A percentile compares a stretch with the other conserved stretches of the same genome.
Evolutionary conservation across 2,113 vertebrate species (phyloP).

Genomic region (Caranx ignobilis): DNA sequence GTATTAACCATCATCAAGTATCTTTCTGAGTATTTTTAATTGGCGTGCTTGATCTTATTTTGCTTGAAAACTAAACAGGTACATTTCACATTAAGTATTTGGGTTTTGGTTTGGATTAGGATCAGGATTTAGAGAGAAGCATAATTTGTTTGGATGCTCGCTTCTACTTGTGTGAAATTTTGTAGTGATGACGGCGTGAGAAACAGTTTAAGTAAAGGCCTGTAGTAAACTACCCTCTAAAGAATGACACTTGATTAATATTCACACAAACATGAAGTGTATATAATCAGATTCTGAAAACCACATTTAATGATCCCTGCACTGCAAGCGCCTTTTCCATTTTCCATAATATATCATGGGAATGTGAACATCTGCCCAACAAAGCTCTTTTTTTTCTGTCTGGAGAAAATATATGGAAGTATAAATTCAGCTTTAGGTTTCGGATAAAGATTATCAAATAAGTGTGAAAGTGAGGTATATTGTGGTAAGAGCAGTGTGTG

Average conservation of each 20-base stretch:
- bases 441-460: neutral
- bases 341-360: neutral
- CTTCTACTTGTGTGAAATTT: neutral
- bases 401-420: neutral
- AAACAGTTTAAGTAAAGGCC: neutral
- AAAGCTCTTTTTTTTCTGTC: neutral
- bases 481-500: neutral
- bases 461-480: neutral
- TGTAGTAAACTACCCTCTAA: neutral
- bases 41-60: neutral
- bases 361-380: neutral
- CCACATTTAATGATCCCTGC: neutral
- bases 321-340: neutral
- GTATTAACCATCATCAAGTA: too few relatives aligned
- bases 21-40: too few relatives aligned
- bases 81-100: neutral
- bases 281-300: neutral
- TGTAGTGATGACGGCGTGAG: neutral
- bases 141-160: neutral
- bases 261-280: neutral
- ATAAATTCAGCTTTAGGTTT: neutral
- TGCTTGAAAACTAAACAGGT: too few relatives aligned
- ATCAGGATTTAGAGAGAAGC: neutral
- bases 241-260: neutral
- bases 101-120: neutral